A percentile compares a stretch with the other conserved stretches of the same genome.
phyloP scores from a whole-genome alignment of 2,888 invertebrate genomes.

The Xylota segnis region DNA sequence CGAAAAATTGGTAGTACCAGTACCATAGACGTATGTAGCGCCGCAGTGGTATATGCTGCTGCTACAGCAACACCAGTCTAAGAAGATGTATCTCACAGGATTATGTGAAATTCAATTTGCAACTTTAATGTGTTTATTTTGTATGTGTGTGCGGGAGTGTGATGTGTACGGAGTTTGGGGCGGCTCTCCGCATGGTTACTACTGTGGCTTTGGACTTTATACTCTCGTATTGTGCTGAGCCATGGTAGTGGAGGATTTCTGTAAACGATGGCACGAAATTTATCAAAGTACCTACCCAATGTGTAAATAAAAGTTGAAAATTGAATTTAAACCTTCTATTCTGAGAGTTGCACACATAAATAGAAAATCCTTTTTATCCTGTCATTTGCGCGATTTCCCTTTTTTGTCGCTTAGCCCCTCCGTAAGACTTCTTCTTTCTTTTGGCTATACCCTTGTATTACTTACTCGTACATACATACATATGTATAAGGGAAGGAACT shows the following conservation, averaged over 20 bases:
- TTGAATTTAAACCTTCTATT: constrained; percentile 77
- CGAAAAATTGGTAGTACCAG: constrained; percentile 71
- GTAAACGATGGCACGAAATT: constrained; percentile 76
- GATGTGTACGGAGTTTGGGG: constrained; percentile 55
- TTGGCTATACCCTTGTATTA: constrained; percentile 25
- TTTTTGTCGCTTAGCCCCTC: constrained; percentile 49
- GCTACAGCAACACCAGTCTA: constrained; percentile 70
- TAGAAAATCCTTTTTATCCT: constrained; percentile 77
- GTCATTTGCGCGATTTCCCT: constrained; percentile 75
- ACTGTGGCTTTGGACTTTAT: constrained; percentile 76
- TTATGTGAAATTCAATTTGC: constrained; percentile 77
- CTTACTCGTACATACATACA: too few relatives aligned
- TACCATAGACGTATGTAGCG: constrained; percentile 71
- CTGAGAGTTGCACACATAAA: constrained; percentile 71
- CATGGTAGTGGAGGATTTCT: constrained; percentile 72
- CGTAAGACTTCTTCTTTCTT: constrained; percentile 22
- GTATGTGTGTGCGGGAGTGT: constrained; percentile 62
- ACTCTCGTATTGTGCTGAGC: constrained; percentile 59
- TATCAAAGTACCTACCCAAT: constrained; percentile 76
- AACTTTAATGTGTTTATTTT: constrained; percentile 77
- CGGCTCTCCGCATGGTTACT: constrained; percentile 74
- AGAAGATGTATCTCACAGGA: constrained; percentile 77
- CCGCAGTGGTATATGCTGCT: constrained; percentile 34
- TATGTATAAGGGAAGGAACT: constrained; percentile 31
- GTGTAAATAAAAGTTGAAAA: constrained; percentile 78